Base-by-base conservation (phyloP, 2,113 vertebrate species). In the Lampris incognitus region DNA sequence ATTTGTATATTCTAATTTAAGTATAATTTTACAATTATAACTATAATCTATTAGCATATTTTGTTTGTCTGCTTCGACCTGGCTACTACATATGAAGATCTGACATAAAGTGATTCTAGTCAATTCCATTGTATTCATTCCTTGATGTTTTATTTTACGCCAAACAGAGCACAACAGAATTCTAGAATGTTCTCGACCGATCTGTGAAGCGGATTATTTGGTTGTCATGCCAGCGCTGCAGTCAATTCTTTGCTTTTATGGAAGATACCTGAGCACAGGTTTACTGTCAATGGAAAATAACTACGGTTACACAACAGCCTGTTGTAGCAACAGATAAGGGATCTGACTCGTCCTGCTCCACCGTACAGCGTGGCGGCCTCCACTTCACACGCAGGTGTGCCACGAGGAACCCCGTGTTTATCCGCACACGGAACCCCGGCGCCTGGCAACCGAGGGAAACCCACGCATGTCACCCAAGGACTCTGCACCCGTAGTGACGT, bases 381-480 rank as follows among this genome's bases (percentile, higher is more conserved):
- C 38, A 66, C 71, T 78, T 88, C 81, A 88, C 89, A 83, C 61
- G 59, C 87, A 93, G 93, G 91, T 89, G 88, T 39, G 87, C 70
- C 85, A 59, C 58, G 73, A 82, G 83, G 89, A 92, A 87, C 41
- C 79, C 74, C 48, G 1, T 93, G 90, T 93, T 94, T 91, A 85
- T 67, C 83, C 68, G 67, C 78, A 85, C 39, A 83, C 46, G 85
- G 79, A 87, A 75, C 62, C 81, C 86, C 44, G 86, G 54, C 42
- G 72, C 93, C 86, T 91, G 84, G 94, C 90, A 91, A 94, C 93
- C 0, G 2, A 85, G 87, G 94, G 92, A 90, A 93, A 83, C 79
- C 93, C 93, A 92, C 72, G 41, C 4, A n/a, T 85, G 83, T 86
- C 78, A 42, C 66, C 62, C 66, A 41, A 81, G 81, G 59, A 85